Conservation (phyloP, 2,797 vertebrate species). For the Centropyge bicolor region DNA sequence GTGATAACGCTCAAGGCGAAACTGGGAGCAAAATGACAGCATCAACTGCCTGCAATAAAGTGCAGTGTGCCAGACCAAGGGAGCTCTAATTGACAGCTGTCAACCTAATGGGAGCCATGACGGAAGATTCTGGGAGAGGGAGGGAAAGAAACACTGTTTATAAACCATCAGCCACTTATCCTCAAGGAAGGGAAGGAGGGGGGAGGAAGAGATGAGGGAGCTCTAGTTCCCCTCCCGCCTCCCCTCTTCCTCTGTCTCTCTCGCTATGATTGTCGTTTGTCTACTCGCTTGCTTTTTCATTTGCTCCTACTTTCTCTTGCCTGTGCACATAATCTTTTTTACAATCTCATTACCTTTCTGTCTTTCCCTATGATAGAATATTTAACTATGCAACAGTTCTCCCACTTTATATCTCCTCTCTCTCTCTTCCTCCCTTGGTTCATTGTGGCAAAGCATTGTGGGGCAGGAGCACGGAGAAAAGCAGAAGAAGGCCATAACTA, state of each 20-base stretch:
- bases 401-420: constrained; percentile 64
- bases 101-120: constrained; percentile 95
- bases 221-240: constrained; percentile 54
- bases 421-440: constrained; percentile 67
- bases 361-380: constrained; percentile 79
- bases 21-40: constrained; percentile 96
- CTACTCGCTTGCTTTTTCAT: constrained; percentile 81
- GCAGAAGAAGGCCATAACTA: constrained; percentile 89
- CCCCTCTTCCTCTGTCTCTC: constrained; percentile 62
- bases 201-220: constrained; percentile 62
- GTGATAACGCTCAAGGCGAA: constrained; percentile 97
- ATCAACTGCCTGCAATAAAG: constrained; percentile 96
- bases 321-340: constrained; percentile 74
- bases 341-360: constrained; percentile 79
- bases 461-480: constrained; percentile 73
- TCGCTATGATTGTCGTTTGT: constrained; percentile 80
- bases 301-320: constrained; percentile 69
- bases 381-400: constrained; percentile 77
- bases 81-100: constrained; percentile 98
- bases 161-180: constrained; percentile 88
- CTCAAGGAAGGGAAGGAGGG: constrained; percentile 77
- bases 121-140: constrained; percentile 90
- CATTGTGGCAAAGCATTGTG: constrained; percentile 66
- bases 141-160: constrained; percentile 89
- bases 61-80: constrained; percentile 94